Evolutionary conservation across 2,888 invertebrate species (phyloP).

Genomic region (Hydraecia micacea): DNA sequence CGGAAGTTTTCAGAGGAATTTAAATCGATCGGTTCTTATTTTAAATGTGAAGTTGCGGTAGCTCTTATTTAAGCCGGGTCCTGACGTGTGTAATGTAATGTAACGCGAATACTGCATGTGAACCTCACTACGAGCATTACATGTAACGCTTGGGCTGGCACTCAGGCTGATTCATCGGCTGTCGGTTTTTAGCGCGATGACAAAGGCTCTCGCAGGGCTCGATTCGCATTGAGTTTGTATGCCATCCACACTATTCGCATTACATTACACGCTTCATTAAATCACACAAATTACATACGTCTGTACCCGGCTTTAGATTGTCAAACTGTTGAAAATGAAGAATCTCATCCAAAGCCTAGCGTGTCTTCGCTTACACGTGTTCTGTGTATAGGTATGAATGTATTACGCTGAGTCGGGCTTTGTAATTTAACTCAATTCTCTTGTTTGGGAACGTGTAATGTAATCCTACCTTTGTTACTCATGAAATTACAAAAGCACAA

Average conservation of each 20-base stretch:
- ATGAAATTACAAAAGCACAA: conserved; percentile 1
- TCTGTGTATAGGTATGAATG: background rate
- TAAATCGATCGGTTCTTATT: background rate
- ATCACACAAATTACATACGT: background rate
- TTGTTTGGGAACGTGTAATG: conserved; percentile 21
- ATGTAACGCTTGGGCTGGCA: too few relatives aligned
- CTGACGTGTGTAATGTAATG: too few relatives aligned
- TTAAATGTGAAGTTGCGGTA: background rate
- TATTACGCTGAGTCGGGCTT: conserved; percentile 7
- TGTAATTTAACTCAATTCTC: conserved; percentile 34
- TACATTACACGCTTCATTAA: background rate
- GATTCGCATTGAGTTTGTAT: background rate
- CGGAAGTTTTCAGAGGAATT: background rate
- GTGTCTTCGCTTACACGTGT: conserved; percentile 5
- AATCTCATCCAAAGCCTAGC: background rate
- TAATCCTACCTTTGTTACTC: conserved; percentile 24
- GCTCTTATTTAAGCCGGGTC: too few relatives aligned
- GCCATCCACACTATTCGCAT: background rate
- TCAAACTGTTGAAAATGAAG: background rate
- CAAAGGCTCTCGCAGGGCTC: background rate
- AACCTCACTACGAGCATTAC: too few relatives aligned
- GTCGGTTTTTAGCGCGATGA: background rate
- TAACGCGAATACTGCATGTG: too few relatives aligned
- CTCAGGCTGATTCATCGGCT: too few relatives aligned
- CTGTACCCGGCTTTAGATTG: background rate